These are phyloP conservation scores for Drosophila paranaensis DNA, from an alignment of 2,888 invertebrate species.

Conservation along the genomic window DNA sequence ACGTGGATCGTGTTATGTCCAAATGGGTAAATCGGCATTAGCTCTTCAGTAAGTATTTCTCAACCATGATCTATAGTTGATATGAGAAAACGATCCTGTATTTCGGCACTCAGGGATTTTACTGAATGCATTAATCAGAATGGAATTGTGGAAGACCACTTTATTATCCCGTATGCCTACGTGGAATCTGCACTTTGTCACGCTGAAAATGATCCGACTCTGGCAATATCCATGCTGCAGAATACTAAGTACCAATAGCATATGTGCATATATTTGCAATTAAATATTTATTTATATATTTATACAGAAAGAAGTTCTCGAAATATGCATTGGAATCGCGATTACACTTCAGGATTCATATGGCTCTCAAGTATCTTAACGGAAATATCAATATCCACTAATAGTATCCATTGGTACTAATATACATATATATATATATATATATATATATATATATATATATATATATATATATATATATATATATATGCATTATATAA, in stretches of 20 bases:
- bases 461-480: too few relatives aligned
- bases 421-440: too few relatives aligned
- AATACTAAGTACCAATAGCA: conserved; percentile 90
- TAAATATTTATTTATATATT: conserved; percentile 15
- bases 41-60: conserved; percentile 88
- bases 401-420: not conserved
- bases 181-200: conserved; percentile 94
- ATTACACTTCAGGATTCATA: conserved; percentile 95
- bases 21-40: conserved; percentile 91
- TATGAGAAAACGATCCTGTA: not conserved
- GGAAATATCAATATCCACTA: not conserved
- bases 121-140: conserved; percentile 86
- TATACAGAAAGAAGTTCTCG: conserved; percentile 92
- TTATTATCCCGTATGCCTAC: conserved; percentile 93
- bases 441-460: too few relatives aligned
- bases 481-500: too few relatives aligned
- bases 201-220: conserved; percentile 88
- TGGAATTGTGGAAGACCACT: conserved; percentile 92
- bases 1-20: conserved; percentile 92
- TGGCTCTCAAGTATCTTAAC: conserved; percentile 86
- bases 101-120: conserved; percentile 57
- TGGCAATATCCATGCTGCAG: conserved; percentile 90
- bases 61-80: too few relatives aligned
- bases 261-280: not conserved
- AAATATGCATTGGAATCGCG: conserved; percentile 95